A percentile compares a stretch with the other conserved stretches of the same genome.
phyloP scores from a whole-genome alignment of 2,888 invertebrate genomes.

The Caenorhabditis afra region DNA sequence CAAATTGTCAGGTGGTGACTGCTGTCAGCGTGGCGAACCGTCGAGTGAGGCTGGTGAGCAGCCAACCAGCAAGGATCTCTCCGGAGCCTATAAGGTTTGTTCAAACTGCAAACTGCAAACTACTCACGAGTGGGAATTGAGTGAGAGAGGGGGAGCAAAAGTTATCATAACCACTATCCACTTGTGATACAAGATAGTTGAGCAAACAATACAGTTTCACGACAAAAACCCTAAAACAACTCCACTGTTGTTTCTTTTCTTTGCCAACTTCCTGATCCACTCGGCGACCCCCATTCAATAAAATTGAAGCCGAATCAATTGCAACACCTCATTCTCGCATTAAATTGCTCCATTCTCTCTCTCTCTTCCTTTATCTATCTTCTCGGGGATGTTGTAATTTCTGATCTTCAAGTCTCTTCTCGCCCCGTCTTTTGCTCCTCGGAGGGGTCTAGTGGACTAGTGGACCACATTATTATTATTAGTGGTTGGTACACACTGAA shows the following conservation, averaged over 20 bases:
- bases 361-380: too few relatives aligned
- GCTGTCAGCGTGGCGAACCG: conserved; percentile 73
- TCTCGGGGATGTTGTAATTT: conserved; percentile 33
- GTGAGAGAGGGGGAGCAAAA: too few relatives aligned
- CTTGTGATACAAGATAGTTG: conserved; percentile 12
- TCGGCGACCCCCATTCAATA: background rate
- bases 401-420: background rate
- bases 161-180: conserved; percentile 1
- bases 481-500: too few relatives aligned
- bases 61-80: conserved; percentile 46
- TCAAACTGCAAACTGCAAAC: background rate
- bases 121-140: too few relatives aligned
- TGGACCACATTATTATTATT: background rate
- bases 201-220: conserved; percentile 13
- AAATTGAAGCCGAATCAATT: too few relatives aligned
- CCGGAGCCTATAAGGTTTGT: conserved; percentile 53
- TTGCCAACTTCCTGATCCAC: background rate
- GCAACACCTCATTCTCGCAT: conserved; percentile 20
- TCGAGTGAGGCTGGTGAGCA: conserved; percentile 38
- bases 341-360: conserved; percentile 13
- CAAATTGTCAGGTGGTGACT: conserved; percentile 72
- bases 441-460: background rate
- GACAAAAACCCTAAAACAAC: background rate
- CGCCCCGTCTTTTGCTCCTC: conserved; percentile 16
- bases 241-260: conserved; percentile 14